Base-by-base conservation (phyloP, 2,113 vertebrate species). In the Maccullochella peelii region DNA sequence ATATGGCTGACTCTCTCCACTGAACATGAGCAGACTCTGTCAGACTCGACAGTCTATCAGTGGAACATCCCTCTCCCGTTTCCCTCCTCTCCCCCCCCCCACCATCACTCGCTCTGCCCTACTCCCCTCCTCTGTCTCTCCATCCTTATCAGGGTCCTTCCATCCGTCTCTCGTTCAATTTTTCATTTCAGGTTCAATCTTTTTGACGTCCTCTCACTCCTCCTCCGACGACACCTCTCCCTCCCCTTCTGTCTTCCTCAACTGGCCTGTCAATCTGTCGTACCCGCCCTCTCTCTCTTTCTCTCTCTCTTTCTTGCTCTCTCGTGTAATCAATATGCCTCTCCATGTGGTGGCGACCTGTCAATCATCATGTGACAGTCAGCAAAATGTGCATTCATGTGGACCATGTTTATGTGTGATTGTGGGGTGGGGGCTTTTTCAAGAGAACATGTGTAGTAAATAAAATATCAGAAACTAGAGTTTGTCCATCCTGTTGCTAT, bases 141-240 rank as follows among this genome's bases (percentile, higher is more conserved):
- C 83, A 76, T 79, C 73, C 91, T 93, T 93, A 94, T 93, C 93
- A 86, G 61, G n/a, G 71, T 91, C 91, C 84, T 83, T 88, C 93
- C 88, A 94, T 91, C 92, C 79, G 89, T 90, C 91, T 90, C 90
- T 21, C 47, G 83, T 90, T 93, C 91, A 92, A 93, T 93, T 93
- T 94, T 90, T 93, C 88, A 94, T 94, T 95, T 93, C 92, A 94
- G 87, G 89, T 91, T 85, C 89, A 92, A 93, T 95, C 91, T 93
- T 84, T 80, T 67, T 92, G 89, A 92, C 68, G 77, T 87, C 82
- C 73, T 74, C 89, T 83, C 89, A 71, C 84, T 78, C 86, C 83
- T 73, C 85, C 86, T 81, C 38, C 70, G 6, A 38, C 68, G 62
- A 79, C 89, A 85, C 82, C 77, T 88, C 84, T 89, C 74, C 77